Evolutionary conservation across 2,797 vertebrate species (phyloP).

Genomic region (Chelmon rostratus): DNA sequence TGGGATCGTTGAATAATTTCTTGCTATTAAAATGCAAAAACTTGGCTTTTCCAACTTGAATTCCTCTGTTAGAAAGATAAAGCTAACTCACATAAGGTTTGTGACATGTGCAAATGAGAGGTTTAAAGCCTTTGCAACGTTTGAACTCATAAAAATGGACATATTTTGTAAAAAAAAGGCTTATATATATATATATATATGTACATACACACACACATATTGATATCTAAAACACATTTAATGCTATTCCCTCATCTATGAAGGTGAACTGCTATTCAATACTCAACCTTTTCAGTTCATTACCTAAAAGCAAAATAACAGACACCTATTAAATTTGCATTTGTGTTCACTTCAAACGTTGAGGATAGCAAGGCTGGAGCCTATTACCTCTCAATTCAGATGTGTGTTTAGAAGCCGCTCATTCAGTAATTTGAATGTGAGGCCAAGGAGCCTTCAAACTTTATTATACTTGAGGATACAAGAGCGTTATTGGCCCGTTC

Average conservation of each 20-base stretch:
- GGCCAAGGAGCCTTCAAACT: constrained; percentile 55
- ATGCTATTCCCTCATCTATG: neutral
- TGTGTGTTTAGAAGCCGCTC: constrained; percentile 48
- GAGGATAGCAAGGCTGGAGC: neutral
- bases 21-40: constrained; percentile 38
- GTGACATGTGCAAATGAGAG: constrained; percentile 23
- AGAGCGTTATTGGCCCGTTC: constrained; percentile 51
- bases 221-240: neutral
- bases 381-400: constrained; percentile 50
- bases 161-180: neutral
- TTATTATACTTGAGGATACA: constrained; percentile 54
- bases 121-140: neutral
- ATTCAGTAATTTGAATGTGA: constrained; percentile 60
- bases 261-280: constrained; percentile 1
- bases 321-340: constrained; percentile 8
- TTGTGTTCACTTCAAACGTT: constrained; percentile 34
- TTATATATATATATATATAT: no score
- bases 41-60: constrained; percentile 20
- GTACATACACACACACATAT: no score
- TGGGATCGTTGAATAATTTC: constrained; percentile 52
- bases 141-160: neutral
- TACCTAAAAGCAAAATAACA: constrained; percentile 16
- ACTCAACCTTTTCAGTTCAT: constrained; percentile 19
- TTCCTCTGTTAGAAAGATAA: constrained; percentile 34
- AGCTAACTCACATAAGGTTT: constrained; percentile 43